Evolutionary conservation across 2,888 invertebrate genomes (phyloP), one percentile per base, ranked within the genome.

Genomic region (Eupithecia pulchellata): DNA sequence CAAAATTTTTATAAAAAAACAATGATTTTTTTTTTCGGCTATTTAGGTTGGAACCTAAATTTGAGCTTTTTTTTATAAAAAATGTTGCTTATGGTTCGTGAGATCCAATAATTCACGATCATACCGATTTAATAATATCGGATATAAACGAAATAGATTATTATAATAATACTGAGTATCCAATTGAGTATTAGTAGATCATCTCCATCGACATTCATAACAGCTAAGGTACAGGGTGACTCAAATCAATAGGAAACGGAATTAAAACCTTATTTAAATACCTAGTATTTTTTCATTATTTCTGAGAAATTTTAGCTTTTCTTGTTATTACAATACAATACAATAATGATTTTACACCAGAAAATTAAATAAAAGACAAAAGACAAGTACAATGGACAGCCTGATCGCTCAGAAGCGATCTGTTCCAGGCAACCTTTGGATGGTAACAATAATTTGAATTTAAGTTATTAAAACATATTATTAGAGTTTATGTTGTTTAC

Each of bases 81-180:
- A 71, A 73, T 75, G 69, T 71, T 75, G 9, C 17, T 1, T 8
- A 20, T 25, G 17, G 55, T 14, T 39, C 71, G 58, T 73, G 64
- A 58, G 61, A 70, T 71, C 39, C 68, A 64, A 66, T 60, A 52
- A 69, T 58, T 63, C 30, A 42, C 55, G 63, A 77, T 74, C 71
- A 72, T 74, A 72, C 66, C 62, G 32, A 65, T 76, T 75, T 47
- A 67, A 76, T 72, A 73, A 82, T 32, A 60, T 60, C n/a, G n/a
- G 11, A 60, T 60, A 30, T 81, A 84, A 79, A 81, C 55, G 52
- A 65, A 84, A 85, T 83, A 84, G 84, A 87, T 88, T 85, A 64
- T 85, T 74, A 75, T 81, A 83, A 84, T 87, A 88, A 89, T 90
- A 89, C 88, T 90, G 90, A 85, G 79, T 87, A 87, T 82, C 66